These are phyloP conservation scores for Ctena decussata DNA, from an alignment of 2,888 invertebrate species.

Conservation along the genomic window DNA sequence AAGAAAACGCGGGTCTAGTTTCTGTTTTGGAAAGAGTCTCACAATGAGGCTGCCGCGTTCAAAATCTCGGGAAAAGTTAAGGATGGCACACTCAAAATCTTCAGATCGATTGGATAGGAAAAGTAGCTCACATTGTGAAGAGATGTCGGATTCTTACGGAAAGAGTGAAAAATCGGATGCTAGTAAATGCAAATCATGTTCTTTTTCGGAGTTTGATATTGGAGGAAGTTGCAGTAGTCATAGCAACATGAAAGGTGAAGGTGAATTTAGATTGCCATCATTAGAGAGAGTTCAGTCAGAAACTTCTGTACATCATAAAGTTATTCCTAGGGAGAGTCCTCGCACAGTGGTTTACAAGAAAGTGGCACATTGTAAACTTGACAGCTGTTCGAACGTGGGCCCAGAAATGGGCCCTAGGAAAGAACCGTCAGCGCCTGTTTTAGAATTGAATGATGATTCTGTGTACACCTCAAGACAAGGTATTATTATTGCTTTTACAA, in stretches of 20 bases:
- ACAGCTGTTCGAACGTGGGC: not conserved
- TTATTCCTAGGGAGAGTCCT: not conserved
- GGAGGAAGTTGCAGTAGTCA: not conserved
- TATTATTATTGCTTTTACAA: conserved; percentile 33
- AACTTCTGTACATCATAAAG: not conserved
- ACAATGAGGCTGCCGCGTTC: not conserved
- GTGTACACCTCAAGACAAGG: conserved; percentile 65
- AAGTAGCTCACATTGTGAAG: too few relatives aligned
- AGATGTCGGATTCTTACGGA: too few relatives aligned
- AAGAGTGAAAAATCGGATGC: not conserved
- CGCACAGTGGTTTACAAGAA: not conserved
- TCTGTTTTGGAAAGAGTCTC: not conserved
- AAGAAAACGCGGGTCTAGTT: not conserved
- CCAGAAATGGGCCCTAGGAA: not conserved
- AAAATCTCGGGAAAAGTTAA: not conserved
- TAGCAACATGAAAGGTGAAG: not conserved
- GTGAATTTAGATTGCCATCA: not conserved
- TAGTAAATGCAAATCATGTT: not conserved
- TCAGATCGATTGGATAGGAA: not conserved
- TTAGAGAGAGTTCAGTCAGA: not conserved
- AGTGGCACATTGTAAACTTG: not conserved
- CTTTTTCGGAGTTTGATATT: not conserved
- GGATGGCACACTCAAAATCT: not conserved
- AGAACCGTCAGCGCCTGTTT: not conserved
- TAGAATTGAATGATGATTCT: not conserved